Evolutionary conservation across 2,888 invertebrate species (phyloP).

Genomic region (Athalia rosae): DNA sequence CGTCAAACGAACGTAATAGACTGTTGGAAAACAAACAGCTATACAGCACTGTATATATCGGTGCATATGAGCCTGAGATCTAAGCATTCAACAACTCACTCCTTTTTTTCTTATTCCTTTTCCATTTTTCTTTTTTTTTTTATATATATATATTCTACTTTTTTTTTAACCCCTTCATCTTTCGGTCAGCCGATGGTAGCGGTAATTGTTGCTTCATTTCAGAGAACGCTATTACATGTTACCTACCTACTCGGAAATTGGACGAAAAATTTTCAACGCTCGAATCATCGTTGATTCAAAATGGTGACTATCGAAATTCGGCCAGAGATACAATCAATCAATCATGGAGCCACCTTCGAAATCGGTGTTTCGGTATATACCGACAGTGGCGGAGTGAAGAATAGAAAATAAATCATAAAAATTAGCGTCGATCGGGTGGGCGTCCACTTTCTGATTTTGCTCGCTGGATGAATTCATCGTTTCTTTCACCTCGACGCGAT

Average conservation of each 20-base stretch:
- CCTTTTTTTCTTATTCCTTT: neutral
- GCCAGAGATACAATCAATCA: no score
- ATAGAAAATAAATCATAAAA: neutral
- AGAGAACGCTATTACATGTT: neutral
- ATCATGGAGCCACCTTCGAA: no score
- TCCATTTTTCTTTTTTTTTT: neutral
- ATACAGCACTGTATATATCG: neutral
- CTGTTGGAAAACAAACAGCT: slow-evolving; percentile 71
- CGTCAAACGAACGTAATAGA: slow-evolving; percentile 70
- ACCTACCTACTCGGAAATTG: neutral
- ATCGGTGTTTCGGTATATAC: no score
- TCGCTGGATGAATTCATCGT: no score
- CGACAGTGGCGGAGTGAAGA: no score
- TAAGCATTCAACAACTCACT: neutral
- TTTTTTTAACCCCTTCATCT: neutral
- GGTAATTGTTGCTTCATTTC: neutral
- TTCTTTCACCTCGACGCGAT: neutral
- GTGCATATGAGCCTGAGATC: no score
- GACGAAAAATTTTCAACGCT: neutral
- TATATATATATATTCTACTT: neutral
- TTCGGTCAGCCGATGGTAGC: no score
- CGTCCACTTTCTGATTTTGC: no score
- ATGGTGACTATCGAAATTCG: no score
- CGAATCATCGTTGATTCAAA: neutral
- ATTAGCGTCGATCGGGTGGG: neutral